A percentile compares a stretch with the other conserved stretches of the same genome.
These are phyloP conservation scores for Rhyzopertha dominica DNA, from an alignment of 1,140 invertebrate species.

Conservation along the genomic window DNA sequence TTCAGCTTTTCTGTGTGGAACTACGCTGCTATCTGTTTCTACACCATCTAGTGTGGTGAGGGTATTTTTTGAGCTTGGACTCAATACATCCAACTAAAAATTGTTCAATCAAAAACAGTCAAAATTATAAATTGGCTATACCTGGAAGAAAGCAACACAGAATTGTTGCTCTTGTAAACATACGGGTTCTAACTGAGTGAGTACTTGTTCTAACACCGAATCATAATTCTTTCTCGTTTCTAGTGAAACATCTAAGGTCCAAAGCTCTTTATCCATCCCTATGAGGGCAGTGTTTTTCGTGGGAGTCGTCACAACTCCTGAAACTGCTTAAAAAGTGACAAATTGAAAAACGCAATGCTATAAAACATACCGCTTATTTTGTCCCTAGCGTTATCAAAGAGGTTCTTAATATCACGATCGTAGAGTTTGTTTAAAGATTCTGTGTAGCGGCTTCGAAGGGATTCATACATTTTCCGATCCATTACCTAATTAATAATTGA, in stretches of 20 bases:
- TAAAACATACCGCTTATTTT: conserved; percentile 25
- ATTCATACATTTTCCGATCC: conserved; percentile 75
- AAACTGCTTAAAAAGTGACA: conserved; percentile 14
- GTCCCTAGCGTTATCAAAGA: conserved; percentile 38
- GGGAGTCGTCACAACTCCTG: conserved; percentile 25
- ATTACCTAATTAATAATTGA: conserved; percentile 53
- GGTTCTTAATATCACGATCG: conserved; percentile 65
- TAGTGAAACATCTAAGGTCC: conserved; percentile 53
- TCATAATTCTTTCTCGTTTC: conserved; percentile 59
- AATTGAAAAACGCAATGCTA: conserved; percentile 7
- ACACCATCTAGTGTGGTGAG: conserved; percentile 50
- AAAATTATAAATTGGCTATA: conserved; percentile 5
- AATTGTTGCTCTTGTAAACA: conserved; percentile 95
- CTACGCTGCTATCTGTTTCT: conserved; percentile 37
- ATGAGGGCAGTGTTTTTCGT: conserved; percentile 47
- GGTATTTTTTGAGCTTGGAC: conserved; percentile 51
- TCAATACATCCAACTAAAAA: conserved; percentile 58
- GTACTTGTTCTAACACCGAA: conserved; percentile 70
- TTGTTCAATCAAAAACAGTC: conserved; percentile 54
- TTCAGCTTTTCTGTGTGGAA: conserved; percentile 58
- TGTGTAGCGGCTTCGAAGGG: conserved; percentile 76
- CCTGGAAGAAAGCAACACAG: conserved; percentile 88
- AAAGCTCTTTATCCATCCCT: conserved; percentile 56
- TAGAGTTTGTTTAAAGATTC: conserved; percentile 75
- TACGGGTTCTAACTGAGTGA: conserved; percentile 85